These are phyloP conservation scores for Naso thynnoides DNA, from an alignment of 2,797 vertebrate genomes.

Conservation along the genomic window DNA sequence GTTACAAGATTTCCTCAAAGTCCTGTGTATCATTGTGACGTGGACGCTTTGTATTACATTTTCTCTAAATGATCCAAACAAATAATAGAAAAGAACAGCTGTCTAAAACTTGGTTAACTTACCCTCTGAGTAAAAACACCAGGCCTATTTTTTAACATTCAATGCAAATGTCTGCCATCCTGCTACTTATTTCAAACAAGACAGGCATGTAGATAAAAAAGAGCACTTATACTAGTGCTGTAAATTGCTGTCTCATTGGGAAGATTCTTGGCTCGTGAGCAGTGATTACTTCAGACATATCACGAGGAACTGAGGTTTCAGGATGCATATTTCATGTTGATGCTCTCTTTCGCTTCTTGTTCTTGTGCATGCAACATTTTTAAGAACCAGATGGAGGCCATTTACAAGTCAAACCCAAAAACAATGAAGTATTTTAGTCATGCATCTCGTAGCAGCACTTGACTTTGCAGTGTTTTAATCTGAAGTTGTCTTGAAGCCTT, in stretches of 20 bases:
- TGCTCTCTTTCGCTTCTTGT: conserved; percentile 49
- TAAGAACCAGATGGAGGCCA: conserved; percentile 66
- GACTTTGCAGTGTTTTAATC: conserved; percentile 62
- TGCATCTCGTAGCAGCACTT: conserved; percentile 74
- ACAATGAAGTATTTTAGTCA: conserved; percentile 70
- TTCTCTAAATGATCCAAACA: not conserved
- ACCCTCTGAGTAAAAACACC: not conserved
- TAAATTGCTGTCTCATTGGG: conserved; percentile 10
- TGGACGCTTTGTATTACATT: not conserved
- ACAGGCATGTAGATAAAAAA: not conserved
- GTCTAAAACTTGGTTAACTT: not conserved
- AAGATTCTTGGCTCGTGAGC: conserved; percentile 25
- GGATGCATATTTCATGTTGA: conserved; percentile 68
- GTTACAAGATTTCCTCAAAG: no score
- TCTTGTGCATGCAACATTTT: conserved; percentile 74
- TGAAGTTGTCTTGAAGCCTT: conserved; percentile 18
- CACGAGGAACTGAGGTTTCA: conserved; percentile 33
- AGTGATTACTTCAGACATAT: conserved; percentile 38
- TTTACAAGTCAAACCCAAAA: conserved; percentile 70
- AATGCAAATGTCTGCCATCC: not conserved
- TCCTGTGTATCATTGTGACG: conserved; percentile 14
- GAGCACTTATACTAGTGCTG: conserved; percentile 3
- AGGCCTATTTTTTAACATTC: conserved; percentile 6
- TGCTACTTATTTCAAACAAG: not conserved
- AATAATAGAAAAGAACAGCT: not conserved